Percentiles rank a stretch among this genome's conserved stretches.
phyloP scores from a whole-genome alignment of 2,797 vertebrate species.

The Sylvilagus floridanus region DNA sequence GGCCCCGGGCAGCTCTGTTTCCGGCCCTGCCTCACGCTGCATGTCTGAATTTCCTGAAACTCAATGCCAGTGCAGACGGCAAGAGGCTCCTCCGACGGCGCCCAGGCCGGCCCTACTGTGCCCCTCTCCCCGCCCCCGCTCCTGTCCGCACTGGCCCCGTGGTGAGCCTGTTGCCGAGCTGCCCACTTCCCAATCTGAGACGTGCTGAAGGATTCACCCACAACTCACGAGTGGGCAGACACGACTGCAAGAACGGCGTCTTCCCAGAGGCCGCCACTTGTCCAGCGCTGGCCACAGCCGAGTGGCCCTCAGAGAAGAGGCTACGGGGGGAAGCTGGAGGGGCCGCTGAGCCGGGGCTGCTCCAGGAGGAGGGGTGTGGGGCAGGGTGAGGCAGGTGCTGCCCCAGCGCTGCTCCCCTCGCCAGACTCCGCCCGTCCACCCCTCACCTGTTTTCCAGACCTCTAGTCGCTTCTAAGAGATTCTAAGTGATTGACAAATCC shows the following conservation, averaged over 20 bases:
- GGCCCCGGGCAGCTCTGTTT: background rate
- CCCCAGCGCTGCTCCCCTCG: slow-evolving; percentile 34
- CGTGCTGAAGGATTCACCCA: background rate
- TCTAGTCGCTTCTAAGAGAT: slow-evolving; percentile 68
- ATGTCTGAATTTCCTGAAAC: slow-evolving; percentile 15
- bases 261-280: background rate
- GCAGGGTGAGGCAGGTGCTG: slow-evolving; percentile 4
- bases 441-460: slow-evolving; percentile 65
- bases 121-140: background rate
- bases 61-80: background rate
- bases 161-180: background rate
- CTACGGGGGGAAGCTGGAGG: too few species aligned
- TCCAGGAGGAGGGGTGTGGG: slow-evolving; percentile 9
- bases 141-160: background rate
- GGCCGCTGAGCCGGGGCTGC: background rate
- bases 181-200: background rate
- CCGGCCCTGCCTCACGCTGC: background rate
- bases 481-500: slow-evolving; percentile 74
- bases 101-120: too few species aligned
- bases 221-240: background rate
- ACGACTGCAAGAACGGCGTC: background rate
- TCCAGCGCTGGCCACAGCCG: too few species aligned
- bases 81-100: too few species aligned
- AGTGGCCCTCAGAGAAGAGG: too few species aligned
- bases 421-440: slow-evolving; percentile 31